Evolutionary conservation across 2,113 vertebrate species (phyloP).

Genomic region (Thermophis baileyi): DNA sequence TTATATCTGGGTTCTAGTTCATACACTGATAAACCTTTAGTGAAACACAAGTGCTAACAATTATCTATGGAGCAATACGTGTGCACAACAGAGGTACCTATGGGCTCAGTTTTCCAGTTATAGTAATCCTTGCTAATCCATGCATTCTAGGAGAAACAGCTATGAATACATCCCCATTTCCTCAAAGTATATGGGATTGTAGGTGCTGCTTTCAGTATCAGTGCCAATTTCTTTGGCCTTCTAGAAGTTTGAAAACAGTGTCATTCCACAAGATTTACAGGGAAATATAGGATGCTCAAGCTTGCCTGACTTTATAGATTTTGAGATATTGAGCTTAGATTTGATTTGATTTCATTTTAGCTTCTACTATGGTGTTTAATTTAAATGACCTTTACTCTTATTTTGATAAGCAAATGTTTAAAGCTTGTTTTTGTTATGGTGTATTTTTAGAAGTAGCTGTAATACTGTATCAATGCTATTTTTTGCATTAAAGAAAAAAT

Average conservation of each 20-base stretch:
- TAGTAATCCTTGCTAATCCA: not conserved
- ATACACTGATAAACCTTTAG: not conserved
- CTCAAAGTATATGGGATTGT: not conserved
- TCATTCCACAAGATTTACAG: not conserved
- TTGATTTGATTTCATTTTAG: not conserved
- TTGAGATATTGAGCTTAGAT: not conserved
- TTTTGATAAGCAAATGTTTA: not conserved
- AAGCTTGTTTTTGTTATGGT: not conserved
- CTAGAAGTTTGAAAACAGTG: not conserved
- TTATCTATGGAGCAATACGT: not conserved
- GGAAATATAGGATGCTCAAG: not conserved
- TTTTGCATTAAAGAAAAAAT: constrained; percentile 6
- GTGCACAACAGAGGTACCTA: not conserved
- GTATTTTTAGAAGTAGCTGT: not conserved
- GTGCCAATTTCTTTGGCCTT: not conserved
- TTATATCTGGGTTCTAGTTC: not conserved
- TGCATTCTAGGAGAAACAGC: not conserved
- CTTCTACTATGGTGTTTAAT: not conserved
- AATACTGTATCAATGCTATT: not conserved
- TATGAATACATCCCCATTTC: not conserved
- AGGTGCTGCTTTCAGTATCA: not conserved
- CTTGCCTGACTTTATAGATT: not conserved
- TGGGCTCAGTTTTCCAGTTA: not conserved
- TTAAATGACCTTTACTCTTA: not conserved
- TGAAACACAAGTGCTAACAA: not conserved